Evolutionary conservation across 2,888 invertebrate species (phyloP).

Genomic region (Chymomyza caudatula): DNA sequence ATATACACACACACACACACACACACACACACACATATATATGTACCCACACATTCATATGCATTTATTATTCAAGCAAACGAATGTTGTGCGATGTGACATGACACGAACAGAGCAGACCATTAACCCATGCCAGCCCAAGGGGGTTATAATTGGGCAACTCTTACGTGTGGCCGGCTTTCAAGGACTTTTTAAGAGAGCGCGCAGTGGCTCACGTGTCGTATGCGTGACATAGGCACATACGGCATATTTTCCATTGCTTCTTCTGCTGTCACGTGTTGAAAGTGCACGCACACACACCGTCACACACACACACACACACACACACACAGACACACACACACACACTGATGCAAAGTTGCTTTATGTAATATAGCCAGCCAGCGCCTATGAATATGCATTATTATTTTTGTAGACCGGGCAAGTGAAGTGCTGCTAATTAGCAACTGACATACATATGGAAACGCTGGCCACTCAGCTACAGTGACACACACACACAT

Average conservation of each 20-base stretch:
- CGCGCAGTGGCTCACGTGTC: conserved; percentile 37
- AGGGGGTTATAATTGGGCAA: not conserved
- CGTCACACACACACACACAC: not conserved
- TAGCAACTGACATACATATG: conserved; percentile 59
- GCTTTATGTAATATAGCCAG: not conserved
- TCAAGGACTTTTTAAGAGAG: conserved; percentile 49
- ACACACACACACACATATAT: not conserved
- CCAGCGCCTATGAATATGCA: conserved; percentile 52
- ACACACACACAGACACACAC: not conserved
- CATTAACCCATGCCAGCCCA: not conserved
- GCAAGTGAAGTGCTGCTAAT: conserved; percentile 47
- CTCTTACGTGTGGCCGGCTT: conserved; percentile 21
- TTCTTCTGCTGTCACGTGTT: conserved; percentile 21
- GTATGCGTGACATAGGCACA: conserved; percentile 54
- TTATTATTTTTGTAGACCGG: conserved; percentile 40
- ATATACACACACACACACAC: not conserved
- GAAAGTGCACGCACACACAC: conserved; percentile 3
- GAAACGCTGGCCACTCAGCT: conserved; percentile 1
- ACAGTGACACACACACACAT: not conserved
- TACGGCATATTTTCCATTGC: conserved; percentile 10
- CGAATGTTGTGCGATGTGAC: not conserved
- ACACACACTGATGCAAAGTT: not conserved
- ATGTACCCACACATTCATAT: not conserved
- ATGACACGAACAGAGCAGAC: conserved; percentile 12
- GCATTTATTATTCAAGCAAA: not conserved